phyloP scores from a whole-genome alignment of 2,888 invertebrate genomes.

The Agrotis exclamationis region DNA sequence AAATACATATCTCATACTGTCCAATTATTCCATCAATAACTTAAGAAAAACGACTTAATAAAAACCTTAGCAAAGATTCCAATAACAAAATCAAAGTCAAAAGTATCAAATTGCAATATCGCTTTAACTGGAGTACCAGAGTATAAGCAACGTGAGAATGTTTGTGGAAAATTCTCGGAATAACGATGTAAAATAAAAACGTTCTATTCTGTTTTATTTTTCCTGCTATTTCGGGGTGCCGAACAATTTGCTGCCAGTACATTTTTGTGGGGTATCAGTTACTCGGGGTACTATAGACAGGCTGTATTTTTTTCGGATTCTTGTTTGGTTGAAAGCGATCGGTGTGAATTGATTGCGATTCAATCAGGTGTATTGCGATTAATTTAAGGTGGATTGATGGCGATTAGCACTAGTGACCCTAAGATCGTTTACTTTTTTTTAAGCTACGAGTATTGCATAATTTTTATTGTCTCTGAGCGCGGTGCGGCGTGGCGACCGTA shows the following conservation, averaged over 20 bases:
- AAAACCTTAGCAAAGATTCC: no score
- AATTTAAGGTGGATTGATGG: not conserved
- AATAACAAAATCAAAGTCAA: not conserved
- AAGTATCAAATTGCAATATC: slow-evolving; percentile 39
- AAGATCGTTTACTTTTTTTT: not conserved
- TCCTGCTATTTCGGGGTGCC: slow-evolving; percentile 13
- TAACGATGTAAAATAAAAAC: slow-evolving; percentile 47
- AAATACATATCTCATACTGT: no score
- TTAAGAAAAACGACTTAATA: no score
- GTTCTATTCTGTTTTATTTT: slow-evolving; percentile 46
- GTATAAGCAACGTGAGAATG: slow-evolving; percentile 39
- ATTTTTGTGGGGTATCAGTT: slow-evolving; percentile 47
- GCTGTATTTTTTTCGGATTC: slow-evolving; percentile 24
- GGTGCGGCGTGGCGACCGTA: no score
- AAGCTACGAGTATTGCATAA: no score
- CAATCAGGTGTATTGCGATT: not conserved
- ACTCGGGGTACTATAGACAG: slow-evolving; percentile 34
- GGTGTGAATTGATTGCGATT: slow-evolving; percentile 4
- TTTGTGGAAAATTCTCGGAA: slow-evolving; percentile 20
- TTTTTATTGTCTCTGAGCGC: no score
- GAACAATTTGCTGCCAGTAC: slow-evolving; percentile 33
- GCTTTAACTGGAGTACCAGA: slow-evolving; percentile 44
- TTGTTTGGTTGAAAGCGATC: not conserved
- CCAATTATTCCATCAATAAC: no score
- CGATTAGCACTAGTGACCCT: not conserved